Evolutionary conservation across 2,797 vertebrate species (phyloP).

Genomic region (Crenuchus spilurus): DNA sequence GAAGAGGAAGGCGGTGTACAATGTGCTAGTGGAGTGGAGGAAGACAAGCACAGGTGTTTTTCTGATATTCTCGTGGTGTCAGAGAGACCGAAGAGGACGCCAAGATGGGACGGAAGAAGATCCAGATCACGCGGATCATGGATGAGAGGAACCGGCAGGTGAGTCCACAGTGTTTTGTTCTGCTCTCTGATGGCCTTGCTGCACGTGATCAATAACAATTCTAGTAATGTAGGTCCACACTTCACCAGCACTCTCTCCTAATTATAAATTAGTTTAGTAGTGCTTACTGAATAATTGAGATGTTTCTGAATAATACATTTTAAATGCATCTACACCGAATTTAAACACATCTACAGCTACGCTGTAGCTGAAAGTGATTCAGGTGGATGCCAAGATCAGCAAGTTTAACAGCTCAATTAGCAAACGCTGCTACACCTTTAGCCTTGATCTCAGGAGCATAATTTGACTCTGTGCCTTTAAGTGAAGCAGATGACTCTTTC

Average conservation of each 20-base stretch:
- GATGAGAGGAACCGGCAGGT: slow-evolving; percentile 99
- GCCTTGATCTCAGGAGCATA: too few species aligned
- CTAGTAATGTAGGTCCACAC: not conserved
- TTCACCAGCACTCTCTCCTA: not conserved
- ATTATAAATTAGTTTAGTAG: too few species aligned
- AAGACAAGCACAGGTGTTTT: slow-evolving; percentile 81
- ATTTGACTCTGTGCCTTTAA: too few species aligned
- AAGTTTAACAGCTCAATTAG: not conserved
- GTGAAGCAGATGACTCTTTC: too few species aligned
- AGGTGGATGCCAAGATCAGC: too few species aligned
- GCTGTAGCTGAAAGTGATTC: too few species aligned
- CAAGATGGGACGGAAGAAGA: slow-evolving; percentile 99
- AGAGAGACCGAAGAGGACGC: slow-evolving; percentile 79
- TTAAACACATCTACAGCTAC: not conserved
- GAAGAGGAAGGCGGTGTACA: slow-evolving; percentile 77
- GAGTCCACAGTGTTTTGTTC: slow-evolving; percentile 57
- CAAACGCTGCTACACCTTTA: too few species aligned
- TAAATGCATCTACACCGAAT: too few species aligned
- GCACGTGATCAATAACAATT: not conserved
- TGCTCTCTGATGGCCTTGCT: not conserved
- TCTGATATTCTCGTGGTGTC: slow-evolving; percentile 85
- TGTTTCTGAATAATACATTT: not conserved
- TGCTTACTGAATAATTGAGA: too few species aligned
- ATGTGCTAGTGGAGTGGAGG: slow-evolving; percentile 90
- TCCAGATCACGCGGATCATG: slow-evolving; percentile 99